Percentiles rank a stretch among this genome's conserved stretches.
These are phyloP conservation scores for Benthochromis sp. DNA, from an alignment of 2,113 vertebrate genomes.

Conservation along the genomic window DNA sequence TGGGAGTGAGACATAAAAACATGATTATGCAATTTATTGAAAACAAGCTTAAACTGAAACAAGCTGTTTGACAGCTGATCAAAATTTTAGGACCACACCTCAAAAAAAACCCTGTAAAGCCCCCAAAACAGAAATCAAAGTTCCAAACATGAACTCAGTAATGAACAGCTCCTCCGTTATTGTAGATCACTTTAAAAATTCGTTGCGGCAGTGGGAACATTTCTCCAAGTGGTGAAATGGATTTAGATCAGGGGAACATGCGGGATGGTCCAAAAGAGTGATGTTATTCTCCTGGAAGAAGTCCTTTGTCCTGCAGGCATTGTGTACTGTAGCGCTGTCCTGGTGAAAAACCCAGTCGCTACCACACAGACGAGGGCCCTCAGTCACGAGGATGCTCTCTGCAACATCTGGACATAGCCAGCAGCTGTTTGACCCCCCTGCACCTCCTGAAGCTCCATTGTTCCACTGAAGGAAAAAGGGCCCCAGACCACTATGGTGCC, in stretches of 20 bases:
- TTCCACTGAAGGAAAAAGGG: not conserved
- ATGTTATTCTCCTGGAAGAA: not conserved
- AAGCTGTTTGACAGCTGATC: not conserved
- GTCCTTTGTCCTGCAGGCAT: not conserved
- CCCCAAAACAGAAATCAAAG: not conserved
- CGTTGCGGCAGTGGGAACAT: rapidly evolving
- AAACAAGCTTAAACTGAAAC: not conserved
- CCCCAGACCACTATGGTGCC: not conserved
- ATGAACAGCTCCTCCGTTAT: not conserved
- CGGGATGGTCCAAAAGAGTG: not conserved
- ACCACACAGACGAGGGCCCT: rapidly evolving
- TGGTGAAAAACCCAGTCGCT: not conserved
- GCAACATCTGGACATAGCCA: not conserved
- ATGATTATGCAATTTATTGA: not conserved
- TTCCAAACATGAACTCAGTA: not conserved
- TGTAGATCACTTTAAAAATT: not conserved
- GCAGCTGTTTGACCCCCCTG: not conserved
- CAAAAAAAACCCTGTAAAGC: not conserved
- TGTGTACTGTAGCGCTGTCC: not conserved
- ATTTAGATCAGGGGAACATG: not conserved
- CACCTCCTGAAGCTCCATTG: not conserved
- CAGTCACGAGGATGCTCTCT: not conserved
- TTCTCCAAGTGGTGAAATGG: not conserved
- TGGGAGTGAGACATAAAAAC: not conserved
- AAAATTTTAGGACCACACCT: not conserved